Conservation (phyloP, 2,113 vertebrate genomes). For the Rhagologus leucostigma region DNA sequence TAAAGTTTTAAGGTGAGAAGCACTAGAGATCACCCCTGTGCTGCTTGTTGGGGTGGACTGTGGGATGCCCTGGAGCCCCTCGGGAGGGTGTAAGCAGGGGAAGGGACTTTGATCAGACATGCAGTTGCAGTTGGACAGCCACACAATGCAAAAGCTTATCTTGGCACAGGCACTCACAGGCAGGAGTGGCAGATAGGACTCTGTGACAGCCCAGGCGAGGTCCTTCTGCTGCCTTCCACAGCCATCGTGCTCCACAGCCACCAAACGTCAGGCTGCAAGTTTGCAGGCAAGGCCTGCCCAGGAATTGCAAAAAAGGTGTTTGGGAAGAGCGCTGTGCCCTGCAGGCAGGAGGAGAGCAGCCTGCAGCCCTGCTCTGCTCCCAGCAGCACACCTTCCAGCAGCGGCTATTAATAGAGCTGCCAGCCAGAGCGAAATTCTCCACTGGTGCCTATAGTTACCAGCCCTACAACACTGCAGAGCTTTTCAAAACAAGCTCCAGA, state of each 20-base stretch:
- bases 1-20: neutral
- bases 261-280: neutral
- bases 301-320: neutral
- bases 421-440: neutral
- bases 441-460: slow-evolving; percentile 51
- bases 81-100: neutral
- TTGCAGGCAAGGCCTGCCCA: neutral
- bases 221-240: neutral
- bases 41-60: neutral
- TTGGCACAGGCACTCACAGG: rapidly evolving
- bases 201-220: rapidly evolving
- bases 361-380: neutral
- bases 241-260: rapidly evolving
- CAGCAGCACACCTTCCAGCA: neutral
- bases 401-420: neutral
- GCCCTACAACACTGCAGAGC: slow-evolving; percentile 12
- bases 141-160: neutral
- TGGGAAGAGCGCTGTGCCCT: rapidly evolving
- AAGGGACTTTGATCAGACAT: neutral
- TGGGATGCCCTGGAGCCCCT: neutral
- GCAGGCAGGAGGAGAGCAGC: neutral
- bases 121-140: neutral
- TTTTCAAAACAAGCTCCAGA: slow-evolving; percentile 37
- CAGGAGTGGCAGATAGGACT: rapidly evolving
- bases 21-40: rapidly evolving